Percentiles rank a stretch among this genome's conserved stretches.
Conservation (phyloP, 2,113 vertebrate species). For the Ovis aries region ARS-UI_Ramb_v3.0 NC_056057.1:55279001-55279500, state of each 20-base stretch:
- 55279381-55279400: background rate
- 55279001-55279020: background rate
- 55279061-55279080: background rate
- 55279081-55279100: background rate
- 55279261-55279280: constrained; percentile 62
- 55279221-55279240: constrained; percentile 56
- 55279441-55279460: background rate
- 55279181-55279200: constrained; percentile 52
- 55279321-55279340: constrained; percentile 46
- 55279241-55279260: constrained; percentile 43
- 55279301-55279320: constrained; percentile 5
- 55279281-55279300: constrained; percentile 47
- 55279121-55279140: background rate
- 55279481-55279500: background rate
- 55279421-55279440: background rate
- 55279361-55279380: background rate
- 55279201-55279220: constrained; percentile 54
- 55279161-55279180: constrained; percentile 34
- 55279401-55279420: background rate
- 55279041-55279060: background rate
- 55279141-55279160: background rate
- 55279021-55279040: background rate
- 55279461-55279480: background rate
- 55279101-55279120: background rate
- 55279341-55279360: constrained; percentile 31